Evolutionary conservation across 1,140 invertebrate genomes (phyloP), one percentile per base, ranked within the genome.

Genomic region (Drosophila elegans): DNA sequence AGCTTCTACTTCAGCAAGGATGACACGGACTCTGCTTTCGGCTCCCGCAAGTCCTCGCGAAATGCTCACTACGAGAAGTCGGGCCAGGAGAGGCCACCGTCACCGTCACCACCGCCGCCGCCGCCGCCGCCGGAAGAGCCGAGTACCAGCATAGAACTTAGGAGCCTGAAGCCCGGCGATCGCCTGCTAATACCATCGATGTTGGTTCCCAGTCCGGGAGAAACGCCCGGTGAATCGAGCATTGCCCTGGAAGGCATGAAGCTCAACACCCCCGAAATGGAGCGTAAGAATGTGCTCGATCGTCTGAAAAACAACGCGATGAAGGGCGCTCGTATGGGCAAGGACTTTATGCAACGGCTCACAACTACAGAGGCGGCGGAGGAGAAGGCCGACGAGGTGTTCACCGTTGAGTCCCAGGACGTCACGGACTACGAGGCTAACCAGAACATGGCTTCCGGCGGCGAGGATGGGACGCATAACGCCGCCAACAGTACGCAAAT

Each of bases 231-330:
- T 39, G 77, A 74, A 59, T 12, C 32, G 9, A 78, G 84, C 1
- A 74, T 72, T 46, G 93, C 92, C 41, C 49, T 91, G 11, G 94
- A 94, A 83, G 91, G 94, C 79, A 79, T 94, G 34, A 95, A 95
- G 91, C 93, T 94, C 12, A 94, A 96, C 49, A 96, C 95, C 1
- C 96, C 95, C 0, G 94, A 95, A 44, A 72, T 94, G 49, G 95
- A 96, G 53, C 94, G 95, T 64, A 95, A 95, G 77, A 96, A 96
- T 76, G 91, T 96, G 21, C 93, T 96, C 13, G 93, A 94, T 51
- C 95, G 94, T 74, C 93, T 96, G 5, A 95, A 94, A 32, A 93
- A 95, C 7, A 95, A 94, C 71, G 94, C 96, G 1, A 95, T 95
- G 86, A 90, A 88, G 52, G 84, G 84, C 0, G 83, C 83, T 4